Evolutionary conservation across 1,140 invertebrate species (phyloP).

Genomic region (Scaptomyza montana): DNA sequence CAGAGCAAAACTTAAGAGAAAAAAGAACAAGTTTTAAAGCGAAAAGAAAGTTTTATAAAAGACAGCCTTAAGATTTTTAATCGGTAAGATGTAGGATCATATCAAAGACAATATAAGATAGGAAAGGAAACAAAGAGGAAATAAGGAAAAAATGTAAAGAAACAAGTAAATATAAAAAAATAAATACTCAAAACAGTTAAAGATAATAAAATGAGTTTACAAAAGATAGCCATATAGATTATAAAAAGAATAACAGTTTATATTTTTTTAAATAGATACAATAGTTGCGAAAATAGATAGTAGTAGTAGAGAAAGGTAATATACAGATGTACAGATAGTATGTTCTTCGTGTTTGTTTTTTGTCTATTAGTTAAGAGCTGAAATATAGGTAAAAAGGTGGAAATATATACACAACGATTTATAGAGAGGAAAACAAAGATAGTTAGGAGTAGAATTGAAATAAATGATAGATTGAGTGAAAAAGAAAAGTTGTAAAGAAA

Average conservation of each 20-base stretch:
- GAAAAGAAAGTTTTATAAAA: too few relatives aligned
- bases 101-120: not conserved
- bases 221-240: not conserved
- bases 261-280: slow-evolving; percentile 7
- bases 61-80: too few relatives aligned
- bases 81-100: too few relatives aligned
- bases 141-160: not conserved
- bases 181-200: not conserved
- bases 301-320: slow-evolving; percentile 8
- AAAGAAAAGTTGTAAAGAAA: not conserved
- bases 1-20: too few relatives aligned
- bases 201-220: not conserved
- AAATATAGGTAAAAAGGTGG: slow-evolving; percentile 14
- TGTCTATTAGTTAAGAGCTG: slow-evolving; percentile 52
- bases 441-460: not conserved
- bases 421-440: slow-evolving; percentile 5
- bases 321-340: slow-evolving; percentile 7
- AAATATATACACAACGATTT: slow-evolving; percentile 71
- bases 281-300: not conserved
- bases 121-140: not conserved
- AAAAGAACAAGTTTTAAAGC: too few relatives aligned
- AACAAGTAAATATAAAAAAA: not conserved
- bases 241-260: slow-evolving; percentile 3
- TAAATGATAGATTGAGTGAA: not conserved
- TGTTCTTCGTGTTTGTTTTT: slow-evolving; percentile 6